Conservation (phyloP, 2,113 vertebrate genomes). For the Heterocephalus glaber region DNA sequence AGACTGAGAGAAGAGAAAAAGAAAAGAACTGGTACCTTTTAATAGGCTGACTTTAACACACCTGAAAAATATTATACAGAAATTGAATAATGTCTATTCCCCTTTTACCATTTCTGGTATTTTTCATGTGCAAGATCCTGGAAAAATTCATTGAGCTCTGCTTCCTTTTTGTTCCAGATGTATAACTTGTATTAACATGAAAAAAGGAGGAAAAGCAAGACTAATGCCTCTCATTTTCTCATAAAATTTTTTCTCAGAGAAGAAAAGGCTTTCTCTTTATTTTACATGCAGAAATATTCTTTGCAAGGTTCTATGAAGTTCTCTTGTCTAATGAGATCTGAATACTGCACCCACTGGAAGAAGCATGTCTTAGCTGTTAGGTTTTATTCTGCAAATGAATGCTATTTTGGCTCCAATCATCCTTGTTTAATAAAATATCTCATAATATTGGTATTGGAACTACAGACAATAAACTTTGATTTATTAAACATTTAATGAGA, state of each 20-base stretch:
- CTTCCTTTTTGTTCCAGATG: slow-evolving; percentile 44
- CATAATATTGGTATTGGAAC: slow-evolving; percentile 22
- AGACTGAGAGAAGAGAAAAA: not conserved
- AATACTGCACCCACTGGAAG: slow-evolving; percentile 15
- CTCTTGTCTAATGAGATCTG: slow-evolving; percentile 54
- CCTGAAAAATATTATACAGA: slow-evolving; percentile 46
- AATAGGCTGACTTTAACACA: slow-evolving; percentile 6
- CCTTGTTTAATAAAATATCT: slow-evolving; percentile 26
- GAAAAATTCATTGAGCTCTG: slow-evolving; percentile 54
- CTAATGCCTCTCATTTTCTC: slow-evolving; percentile 54
- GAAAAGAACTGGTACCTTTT: not conserved
- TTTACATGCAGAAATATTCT: slow-evolving; percentile 46
- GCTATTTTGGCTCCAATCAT: slow-evolving; percentile 1
- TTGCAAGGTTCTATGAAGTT: slow-evolving; percentile 34
- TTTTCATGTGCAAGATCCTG: slow-evolving; percentile 37
- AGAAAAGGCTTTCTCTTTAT: slow-evolving; percentile 51
- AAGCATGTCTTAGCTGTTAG: slow-evolving; percentile 45
- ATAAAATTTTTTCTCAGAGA: slow-evolving; percentile 11
- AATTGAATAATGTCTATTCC: slow-evolving; percentile 37
- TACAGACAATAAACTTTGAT: not conserved
- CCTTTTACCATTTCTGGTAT: slow-evolving; percentile 28
- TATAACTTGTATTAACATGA: slow-evolving; percentile 61
- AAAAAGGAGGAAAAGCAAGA: slow-evolving; percentile 55
- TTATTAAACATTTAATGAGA: slow-evolving; percentile 40
- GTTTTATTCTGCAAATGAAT: slow-evolving; percentile 43